A percentile compares a stretch with the other conserved stretches of the same genome.
phyloP scores from a whole-genome alignment of 1,140 invertebrate genomes.

The Centruroides vittatus region DNA sequence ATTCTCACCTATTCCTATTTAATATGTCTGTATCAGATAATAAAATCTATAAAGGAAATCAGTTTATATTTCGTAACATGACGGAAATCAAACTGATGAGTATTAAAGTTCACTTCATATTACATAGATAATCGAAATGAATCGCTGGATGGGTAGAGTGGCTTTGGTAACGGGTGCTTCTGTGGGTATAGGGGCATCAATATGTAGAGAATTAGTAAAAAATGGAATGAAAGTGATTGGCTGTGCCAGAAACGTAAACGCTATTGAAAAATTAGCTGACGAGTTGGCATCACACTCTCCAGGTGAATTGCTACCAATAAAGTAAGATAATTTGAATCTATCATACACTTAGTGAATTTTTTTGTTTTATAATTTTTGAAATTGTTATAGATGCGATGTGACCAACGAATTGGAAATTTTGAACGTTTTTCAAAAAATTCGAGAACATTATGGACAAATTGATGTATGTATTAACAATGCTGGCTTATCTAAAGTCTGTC shows the following conservation, averaged over 20 bases:
- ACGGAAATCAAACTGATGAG: no score
- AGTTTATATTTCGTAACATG: no score
- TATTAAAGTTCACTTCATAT: no score
- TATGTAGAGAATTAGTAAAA: constrained; percentile 36
- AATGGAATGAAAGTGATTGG: constrained; percentile 51
- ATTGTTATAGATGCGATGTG: constrained; percentile 42
- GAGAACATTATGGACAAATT: constrained; percentile 42
- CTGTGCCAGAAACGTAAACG: constrained; percentile 44
- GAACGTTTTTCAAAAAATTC: constrained; percentile 46
- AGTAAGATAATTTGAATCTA: no score
- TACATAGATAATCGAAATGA: constrained; percentile 32
- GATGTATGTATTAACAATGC: constrained; percentile 62
- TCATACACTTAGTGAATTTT: no score
- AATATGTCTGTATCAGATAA: no score
- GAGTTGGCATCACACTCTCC: constrained; percentile 1
- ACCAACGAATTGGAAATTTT: constrained; percentile 46
- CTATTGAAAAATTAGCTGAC: constrained; percentile 36
- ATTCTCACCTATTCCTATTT: no score
- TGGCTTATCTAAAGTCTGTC: constrained; percentile 36
- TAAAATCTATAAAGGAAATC: no score
- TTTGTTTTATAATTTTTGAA: no score
- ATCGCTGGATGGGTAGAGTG: constrained; percentile 45
- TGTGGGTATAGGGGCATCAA: constrained; percentile 47
- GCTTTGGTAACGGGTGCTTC: constrained; percentile 59
- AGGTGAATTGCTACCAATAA: no score